Evolutionary conservation across 2,888 invertebrate species (phyloP).

Genomic region (Morpho achilles): DNA sequence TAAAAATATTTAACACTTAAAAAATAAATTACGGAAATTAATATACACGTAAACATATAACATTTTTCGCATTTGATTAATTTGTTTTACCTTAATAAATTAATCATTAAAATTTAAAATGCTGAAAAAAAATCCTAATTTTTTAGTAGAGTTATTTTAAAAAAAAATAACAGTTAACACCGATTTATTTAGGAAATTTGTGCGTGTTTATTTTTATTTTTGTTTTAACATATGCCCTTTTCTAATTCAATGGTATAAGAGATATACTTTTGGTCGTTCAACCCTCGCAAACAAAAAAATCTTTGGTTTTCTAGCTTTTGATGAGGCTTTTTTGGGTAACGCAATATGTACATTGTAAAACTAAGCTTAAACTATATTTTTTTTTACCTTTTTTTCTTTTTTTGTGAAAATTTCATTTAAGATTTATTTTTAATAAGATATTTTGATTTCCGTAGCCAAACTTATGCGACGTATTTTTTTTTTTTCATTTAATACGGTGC

Average conservation of each 20-base stretch:
- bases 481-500: background rate
- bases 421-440: background rate
- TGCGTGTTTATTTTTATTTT: background rate
- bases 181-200: background rate
- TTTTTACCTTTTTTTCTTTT: background rate
- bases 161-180: background rate
- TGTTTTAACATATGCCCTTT: background rate
- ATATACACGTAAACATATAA: slow-evolving; percentile 1
- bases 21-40: slow-evolving; percentile 29
- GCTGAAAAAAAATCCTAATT: too few relatives aligned
- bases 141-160: too few relatives aligned
- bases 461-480: background rate
- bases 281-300: slow-evolving; percentile 60
- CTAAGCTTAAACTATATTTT: background rate
- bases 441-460: background rate
- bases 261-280: slow-evolving; percentile 68
- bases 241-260: slow-evolving; percentile 46
- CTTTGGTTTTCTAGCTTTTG: slow-evolving; percentile 34
- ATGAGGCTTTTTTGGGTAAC: slow-evolving; percentile 4
- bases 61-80: too few relatives aligned
- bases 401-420: background rate
- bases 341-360: slow-evolving; percentile 21
- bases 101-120: too few relatives aligned
- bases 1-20: slow-evolving; percentile 56
- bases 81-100: too few relatives aligned